Conservation (phyloP, 2,113 vertebrate species). For the Notechis scutatus region DNA sequence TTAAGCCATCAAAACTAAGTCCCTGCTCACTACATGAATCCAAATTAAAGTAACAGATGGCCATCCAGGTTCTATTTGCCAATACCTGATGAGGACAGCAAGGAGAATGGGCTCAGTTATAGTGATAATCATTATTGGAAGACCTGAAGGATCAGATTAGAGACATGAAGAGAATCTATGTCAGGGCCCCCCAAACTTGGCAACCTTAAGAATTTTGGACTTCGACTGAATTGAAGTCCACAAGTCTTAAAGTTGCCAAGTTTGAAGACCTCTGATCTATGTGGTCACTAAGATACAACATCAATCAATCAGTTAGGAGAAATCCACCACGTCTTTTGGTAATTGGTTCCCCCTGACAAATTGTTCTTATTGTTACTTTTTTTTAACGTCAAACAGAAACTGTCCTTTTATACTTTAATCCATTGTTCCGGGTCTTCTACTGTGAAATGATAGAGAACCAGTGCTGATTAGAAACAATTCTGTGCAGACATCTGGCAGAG, state of each 20-base stretch:
- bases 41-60: not conserved
- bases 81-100: not conserved
- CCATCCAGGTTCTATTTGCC: not conserved
- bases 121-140: not conserved
- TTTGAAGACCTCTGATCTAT: not conserved
- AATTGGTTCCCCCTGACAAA: not conserved
- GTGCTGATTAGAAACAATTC: not conserved
- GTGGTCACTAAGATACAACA: not conserved
- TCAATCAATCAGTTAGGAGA: not conserved
- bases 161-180: not conserved
- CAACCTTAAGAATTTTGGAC: no score
- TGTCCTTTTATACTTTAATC: not conserved
- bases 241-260: no score
- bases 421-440: not conserved
- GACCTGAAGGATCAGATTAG: not conserved
- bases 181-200: no score
- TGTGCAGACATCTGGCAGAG: not conserved
- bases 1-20: not conserved
- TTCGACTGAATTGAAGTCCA: no score
- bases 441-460: not conserved
- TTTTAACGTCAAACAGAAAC: not conserved
- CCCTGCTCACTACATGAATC: not conserved
- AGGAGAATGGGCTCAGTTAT: not conserved
- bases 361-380: not conserved
- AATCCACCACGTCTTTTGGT: not conserved